Base-by-base conservation (phyloP, 2,797 vertebrate species). In the Sciaenops ocellatus region DNA sequence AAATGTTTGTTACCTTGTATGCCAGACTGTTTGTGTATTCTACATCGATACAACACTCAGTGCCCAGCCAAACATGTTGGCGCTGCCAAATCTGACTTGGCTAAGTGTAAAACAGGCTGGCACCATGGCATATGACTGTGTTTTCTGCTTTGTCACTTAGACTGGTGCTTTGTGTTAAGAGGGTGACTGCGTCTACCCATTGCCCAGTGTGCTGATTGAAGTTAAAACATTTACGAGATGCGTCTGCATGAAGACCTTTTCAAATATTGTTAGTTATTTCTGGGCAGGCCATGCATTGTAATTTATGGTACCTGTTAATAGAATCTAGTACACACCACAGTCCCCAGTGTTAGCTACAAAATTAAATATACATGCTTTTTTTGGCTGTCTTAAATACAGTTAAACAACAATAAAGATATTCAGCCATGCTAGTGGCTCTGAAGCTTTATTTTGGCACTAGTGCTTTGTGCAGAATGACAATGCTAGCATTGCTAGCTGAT, bases 81-180 rank as follows among this genome's bases (percentile, higher is more conserved):
- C 9, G 18, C 71, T 92, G 92, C 92, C 91, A 93, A 87, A 87
- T 90, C 83, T 69, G 82, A 87, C 83, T 92, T 91, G 89, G 93
- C 91, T 82, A 80, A 44, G 82, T 73, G 80, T 78, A 60, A 85
- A 89, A 88, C 80, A 85, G 87, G 71, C 90, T 93, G 92, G 88
- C 88, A 88, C 72, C 11, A 59, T 73, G 65, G 81, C 87, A 88
- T 87, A 90, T 80, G 78, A 86, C 82, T 82, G 75, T 44, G 67
- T 72, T 85, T 84, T 80, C 59, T 83, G 86, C 82, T 88, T 85
- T 84, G 82, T 88, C 89, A 90, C 85, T 88, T 78, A 80, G 73
- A 78, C 83, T 82, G 81, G 69, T 82, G 75, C 90, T 88, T 89
- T 85, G 85, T 91, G 82, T 79, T 78, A 70, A 79, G 61, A 84